Conservation (phyloP, 2,113 vertebrate species). For the Pedetes capensis region DNA sequence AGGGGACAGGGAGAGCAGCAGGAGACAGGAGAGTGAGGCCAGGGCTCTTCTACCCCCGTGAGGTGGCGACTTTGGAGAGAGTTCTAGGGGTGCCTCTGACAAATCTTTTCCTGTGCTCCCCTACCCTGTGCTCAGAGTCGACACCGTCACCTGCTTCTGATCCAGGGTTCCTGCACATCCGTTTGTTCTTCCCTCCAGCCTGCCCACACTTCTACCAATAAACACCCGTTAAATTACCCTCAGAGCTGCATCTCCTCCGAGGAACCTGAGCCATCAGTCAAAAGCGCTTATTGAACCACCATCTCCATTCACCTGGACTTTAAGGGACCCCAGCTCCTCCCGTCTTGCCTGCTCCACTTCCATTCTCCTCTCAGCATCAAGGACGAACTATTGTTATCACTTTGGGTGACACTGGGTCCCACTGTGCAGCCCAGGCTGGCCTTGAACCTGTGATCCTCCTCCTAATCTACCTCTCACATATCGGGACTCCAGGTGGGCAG, state of each 20-base stretch:
- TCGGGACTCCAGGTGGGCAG: too few species aligned
- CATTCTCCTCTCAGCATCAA: too few species aligned
- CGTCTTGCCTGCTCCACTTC: background rate
- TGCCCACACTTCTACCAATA: rapidly evolving
- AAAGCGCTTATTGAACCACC: background rate
- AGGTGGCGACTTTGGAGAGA: background rate
- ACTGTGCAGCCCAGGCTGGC: too few species aligned
- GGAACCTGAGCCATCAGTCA: rapidly evolving
- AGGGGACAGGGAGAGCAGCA: background rate
- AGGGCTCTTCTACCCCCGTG: background rate
- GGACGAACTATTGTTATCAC: too few species aligned
- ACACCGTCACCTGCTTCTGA: background rate
- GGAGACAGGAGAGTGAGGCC: background rate
- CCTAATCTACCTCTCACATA: too few species aligned
- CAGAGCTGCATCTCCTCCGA: background rate
- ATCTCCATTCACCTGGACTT: background rate
- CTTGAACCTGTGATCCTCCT: too few species aligned
- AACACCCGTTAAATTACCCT: background rate
- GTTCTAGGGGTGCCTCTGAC: too few species aligned
- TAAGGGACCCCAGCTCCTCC: background rate
- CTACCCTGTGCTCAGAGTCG: too few species aligned
- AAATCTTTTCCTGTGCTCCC: too few species aligned
- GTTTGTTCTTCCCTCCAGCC: background rate
- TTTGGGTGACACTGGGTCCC: too few species aligned
- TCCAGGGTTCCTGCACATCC: background rate